Percentiles rank a stretch among this genome's conserved stretches.
These are phyloP conservation scores for Apodemus speciosus DNA, from an alignment of 2,113 vertebrate species.

Conservation along the genomic window DNA sequence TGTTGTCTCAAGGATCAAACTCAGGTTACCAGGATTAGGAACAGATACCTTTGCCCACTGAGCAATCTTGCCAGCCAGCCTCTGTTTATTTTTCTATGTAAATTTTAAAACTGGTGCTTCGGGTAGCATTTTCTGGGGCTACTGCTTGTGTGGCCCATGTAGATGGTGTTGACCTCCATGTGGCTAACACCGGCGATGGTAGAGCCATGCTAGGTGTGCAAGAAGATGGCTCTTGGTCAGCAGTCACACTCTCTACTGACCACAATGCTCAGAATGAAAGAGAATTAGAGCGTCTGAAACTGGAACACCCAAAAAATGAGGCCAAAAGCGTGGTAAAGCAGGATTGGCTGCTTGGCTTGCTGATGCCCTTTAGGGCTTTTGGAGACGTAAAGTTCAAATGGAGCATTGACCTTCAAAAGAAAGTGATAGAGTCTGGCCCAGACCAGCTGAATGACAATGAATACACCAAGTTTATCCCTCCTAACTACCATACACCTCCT, in stretches of 20 bases:
- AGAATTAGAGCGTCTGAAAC: conserved; percentile 91
- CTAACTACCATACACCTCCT: conserved; percentile 96
- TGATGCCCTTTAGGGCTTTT: conserved; percentile 98
- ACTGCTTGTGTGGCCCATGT: conserved; percentile 97
- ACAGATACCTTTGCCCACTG: too few relatives aligned
- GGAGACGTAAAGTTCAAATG: conserved; percentile 99
- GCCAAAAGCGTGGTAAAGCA: conserved; percentile 96
- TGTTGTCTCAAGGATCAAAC: too few relatives aligned
- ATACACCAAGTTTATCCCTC: conserved; percentile 98
- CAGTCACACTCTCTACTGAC: conserved; percentile 94
- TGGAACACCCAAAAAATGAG: conserved; percentile 94
- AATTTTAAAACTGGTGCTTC: conserved; percentile 88
- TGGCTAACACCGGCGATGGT: conserved; percentile 97
- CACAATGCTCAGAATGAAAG: conserved; percentile 95
- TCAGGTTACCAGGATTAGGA: too few relatives aligned
- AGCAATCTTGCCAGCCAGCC: too few relatives aligned
- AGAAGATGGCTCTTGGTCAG: conserved; percentile 97
- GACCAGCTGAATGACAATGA: conserved; percentile 99
- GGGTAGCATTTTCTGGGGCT: conserved; percentile 97
- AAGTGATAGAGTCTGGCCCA: conserved; percentile 95
- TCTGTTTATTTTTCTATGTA: too few relatives aligned
- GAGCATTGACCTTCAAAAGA: conserved; percentile 97
- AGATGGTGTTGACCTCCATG: conserved; percentile 93
- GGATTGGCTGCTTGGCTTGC: conserved; percentile 93
- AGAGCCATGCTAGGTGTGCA: conserved; percentile 97